Percentiles rank a stretch among this genome's conserved stretches.
These are phyloP conservation scores for Pammene fasciana DNA, from an alignment of 2,888 invertebrate genomes.

Conservation along the genomic window DNA sequence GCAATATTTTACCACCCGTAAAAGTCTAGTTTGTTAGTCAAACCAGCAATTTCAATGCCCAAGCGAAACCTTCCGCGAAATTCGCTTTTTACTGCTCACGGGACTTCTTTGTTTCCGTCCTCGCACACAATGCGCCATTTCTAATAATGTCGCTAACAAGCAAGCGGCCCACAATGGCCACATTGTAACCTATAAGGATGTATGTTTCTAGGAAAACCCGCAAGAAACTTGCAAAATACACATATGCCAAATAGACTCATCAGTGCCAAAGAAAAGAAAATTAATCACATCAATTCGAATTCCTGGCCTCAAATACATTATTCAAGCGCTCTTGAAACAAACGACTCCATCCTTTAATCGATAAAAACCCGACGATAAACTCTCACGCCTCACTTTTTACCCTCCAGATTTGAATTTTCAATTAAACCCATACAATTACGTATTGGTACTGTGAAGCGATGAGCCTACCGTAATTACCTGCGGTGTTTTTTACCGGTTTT, in stretches of 20 bases:
- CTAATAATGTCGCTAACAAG: slow-evolving; percentile 73
- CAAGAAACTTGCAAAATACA: slow-evolving; percentile 17
- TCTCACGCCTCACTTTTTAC: slow-evolving; percentile 43
- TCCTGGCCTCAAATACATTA: slow-evolving; percentile 39
- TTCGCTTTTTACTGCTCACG: slow-evolving; percentile 68
- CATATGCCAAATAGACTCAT: slow-evolving; percentile 32
- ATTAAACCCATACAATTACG: slow-evolving; percentile 56
- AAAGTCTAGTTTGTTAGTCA: slow-evolving; percentile 48
- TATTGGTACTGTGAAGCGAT: slow-evolving; percentile 66
- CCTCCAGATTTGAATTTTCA: slow-evolving; percentile 50
- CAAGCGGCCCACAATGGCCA: slow-evolving; percentile 61
- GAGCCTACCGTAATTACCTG: slow-evolving; percentile 75
- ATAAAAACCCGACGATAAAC: slow-evolving; percentile 39
- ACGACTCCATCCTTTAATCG: slow-evolving; percentile 41
- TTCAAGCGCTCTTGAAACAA: slow-evolving; percentile 39
- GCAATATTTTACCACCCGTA: slow-evolving; percentile 45
- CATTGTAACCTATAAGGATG: slow-evolving; percentile 56
- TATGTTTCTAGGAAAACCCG: slow-evolving; percentile 56
- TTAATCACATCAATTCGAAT: slow-evolving; percentile 37
- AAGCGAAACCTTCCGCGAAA: slow-evolving; percentile 59
- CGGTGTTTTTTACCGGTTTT: slow-evolving; percentile 79
- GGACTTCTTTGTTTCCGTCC: slow-evolving; percentile 72
- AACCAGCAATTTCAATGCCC: slow-evolving; percentile 53
- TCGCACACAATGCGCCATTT: slow-evolving; percentile 69
- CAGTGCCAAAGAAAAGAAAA: slow-evolving; percentile 26